Base-by-base conservation (phyloP, 2,888 invertebrate species). In the Steinernema hermaphroditum region DNA sequence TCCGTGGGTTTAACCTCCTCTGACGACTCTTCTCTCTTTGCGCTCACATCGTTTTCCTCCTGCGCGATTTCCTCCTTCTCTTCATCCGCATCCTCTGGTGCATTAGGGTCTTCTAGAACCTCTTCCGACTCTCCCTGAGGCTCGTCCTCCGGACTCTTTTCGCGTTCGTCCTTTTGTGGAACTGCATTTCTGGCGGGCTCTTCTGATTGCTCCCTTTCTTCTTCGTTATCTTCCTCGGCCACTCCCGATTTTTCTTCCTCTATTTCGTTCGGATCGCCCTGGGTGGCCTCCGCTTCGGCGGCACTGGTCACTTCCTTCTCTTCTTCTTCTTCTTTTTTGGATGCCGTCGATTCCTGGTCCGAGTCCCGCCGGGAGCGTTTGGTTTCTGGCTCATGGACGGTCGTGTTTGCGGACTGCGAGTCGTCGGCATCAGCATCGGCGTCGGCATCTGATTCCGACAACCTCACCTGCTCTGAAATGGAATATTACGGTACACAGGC, bases 191-290 rank as follows among this genome's bases (percentile, higher is more conserved):
- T 19, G 12, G 22, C 32, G 8, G 27, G n/a, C 1, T 24, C 70
- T 46, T 46, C n/a, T 29, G 54, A 34, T 71, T 24, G 19, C 69
- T 68, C 22, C 2, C 4, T 24, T 50, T 19, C 50, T 50, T 50
- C 50, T 24, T 50, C 8, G 4, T n/a, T n/a, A n/a, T 50, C 50
- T 16, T 46, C 46, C 46, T 46, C 46, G 6, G 46, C 8, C 2
- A 46, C 46, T 9, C 41, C 41, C 41, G 41, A 14, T 41, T 41
- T 14, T 32, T 54, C 69, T 54, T 27, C 44, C 34, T 54, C 75
- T 54, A 37, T 46, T 22, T 73, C 75, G 2, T 72, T 68, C 4
- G 72, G 75, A 50, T 43, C 29, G 54, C 43, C 43, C 68, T 74
- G 12, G n/a, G n/a, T n/a, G n/a, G n/a, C n/a, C 32, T 76, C 16